Base-by-base conservation (phyloP, 2,888 invertebrate genomes). In the Eilema sororculum region DNA sequence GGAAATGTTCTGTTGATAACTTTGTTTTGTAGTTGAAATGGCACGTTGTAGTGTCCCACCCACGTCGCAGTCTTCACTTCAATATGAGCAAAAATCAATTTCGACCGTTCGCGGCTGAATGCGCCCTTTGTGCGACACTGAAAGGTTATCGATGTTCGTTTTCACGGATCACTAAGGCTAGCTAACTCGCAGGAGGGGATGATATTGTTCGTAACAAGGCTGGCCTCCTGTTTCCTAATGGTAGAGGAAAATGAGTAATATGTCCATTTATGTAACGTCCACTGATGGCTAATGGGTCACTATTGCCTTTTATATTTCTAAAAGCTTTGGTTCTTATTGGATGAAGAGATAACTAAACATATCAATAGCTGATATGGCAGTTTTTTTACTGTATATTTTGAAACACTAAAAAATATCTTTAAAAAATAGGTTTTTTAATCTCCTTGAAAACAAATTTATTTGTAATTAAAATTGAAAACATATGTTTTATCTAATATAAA, bases 111-210 rank as follows among this genome's bases (percentile, higher is more conserved):
- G 83, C 91, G 91, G 89, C 85, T 90, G 87, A 92, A 87, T 90
- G 92, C 83, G 83, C 84, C 91, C 90, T 93, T 94, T 93, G 93
- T 93, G 87, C 83, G 88, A 87, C 91, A 88, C 78, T 90, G 91
- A 91, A 94, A 93, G 92, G 93, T 92, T 92, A 93, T 93, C 91
- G 91, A 86, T 90, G 92, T 91, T 89, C 91, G 91, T 92, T 93
- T 93, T 93, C 90, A 93, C 89, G 91, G 90, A 86, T 90, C 90
- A 90, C 88, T 92, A 87, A 86, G 84, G 83, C 78, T 80, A 83
- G 86, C 85, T 84, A 84, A 84, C 81, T 79, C 78, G 68, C 69
- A 75, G 63, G 78, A 71, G 81, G 81, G 82, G 84, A 80, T 83
- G 86, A 90, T 90, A 90, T 90, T 89, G 87, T 87, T 87, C 89